phyloP scores from a whole-genome alignment of 2,797 vertebrate genomes.

The Avahi laniger region DNA sequence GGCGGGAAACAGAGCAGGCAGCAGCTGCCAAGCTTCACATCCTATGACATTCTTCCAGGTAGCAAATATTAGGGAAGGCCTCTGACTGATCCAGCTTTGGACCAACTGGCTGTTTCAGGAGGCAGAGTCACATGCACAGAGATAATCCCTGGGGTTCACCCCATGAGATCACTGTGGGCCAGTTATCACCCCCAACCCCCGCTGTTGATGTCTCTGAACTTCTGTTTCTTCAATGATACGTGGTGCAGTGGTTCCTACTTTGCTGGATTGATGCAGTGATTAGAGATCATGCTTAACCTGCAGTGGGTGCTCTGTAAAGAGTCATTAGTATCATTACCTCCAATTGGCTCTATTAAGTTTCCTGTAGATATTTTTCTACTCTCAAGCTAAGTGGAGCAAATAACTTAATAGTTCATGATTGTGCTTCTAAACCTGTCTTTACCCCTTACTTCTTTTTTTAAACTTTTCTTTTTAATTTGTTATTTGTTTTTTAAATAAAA shows the following conservation, averaged over 20 bases:
- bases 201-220: fast-evolving
- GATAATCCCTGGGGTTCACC: neutral
- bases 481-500: neutral
- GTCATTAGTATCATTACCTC: neutral
- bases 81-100: neutral
- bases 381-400: neutral
- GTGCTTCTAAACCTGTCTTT: neutral
- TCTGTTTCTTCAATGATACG: neutral
- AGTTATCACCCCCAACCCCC: fast-evolving
- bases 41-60: neutral
- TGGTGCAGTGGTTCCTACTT: neutral
- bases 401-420: neutral
- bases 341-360: neutral
- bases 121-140: neutral
- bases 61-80: neutral
- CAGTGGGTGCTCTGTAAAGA: neutral
- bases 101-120: neutral
- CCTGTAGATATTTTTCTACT: neutral
- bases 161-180: neutral
- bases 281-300: neutral
- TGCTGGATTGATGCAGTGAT: neutral
- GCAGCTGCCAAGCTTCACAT: neutral
- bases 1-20: neutral
- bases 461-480: neutral
- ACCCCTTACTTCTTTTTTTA: neutral